Percentiles rank a stretch among this genome's conserved stretches.
These are phyloP conservation scores for Pimpla rufipes DNA, from an alignment of 2,888 invertebrate genomes.

Conservation along the genomic window DNA sequence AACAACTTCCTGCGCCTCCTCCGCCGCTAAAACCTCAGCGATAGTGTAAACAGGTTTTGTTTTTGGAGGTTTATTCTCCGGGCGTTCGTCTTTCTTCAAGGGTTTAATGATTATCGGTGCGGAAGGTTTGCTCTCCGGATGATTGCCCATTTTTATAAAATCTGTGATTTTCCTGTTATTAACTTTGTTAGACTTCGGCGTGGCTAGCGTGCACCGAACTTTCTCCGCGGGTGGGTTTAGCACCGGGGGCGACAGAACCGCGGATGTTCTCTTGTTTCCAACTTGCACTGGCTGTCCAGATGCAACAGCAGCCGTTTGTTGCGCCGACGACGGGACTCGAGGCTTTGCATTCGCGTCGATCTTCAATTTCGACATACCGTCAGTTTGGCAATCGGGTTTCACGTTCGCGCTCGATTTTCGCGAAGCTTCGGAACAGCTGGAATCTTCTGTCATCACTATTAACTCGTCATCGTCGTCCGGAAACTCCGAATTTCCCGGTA, in stretches of 20 bases:
- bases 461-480: conserved; percentile 29
- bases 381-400: background rate
- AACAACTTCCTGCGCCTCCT: conserved; percentile 49
- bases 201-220: conserved; percentile 69
- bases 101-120: conserved; percentile 73
- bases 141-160: conserved; percentile 57
- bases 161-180: conserved; percentile 73
- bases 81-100: conserved; percentile 59
- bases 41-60: conserved; percentile 76
- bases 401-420: background rate
- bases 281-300: background rate
- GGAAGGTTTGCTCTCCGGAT: too few relatives aligned
- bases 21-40: conserved; percentile 72
- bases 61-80: conserved; percentile 16
- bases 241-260: conserved; percentile 67
- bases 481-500: background rate
- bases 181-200: conserved; percentile 54
- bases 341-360: background rate
- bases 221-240: conserved; percentile 66
- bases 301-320: background rate
- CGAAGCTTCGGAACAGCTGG: background rate
- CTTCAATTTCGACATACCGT: conserved; percentile 1
- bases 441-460: background rate
- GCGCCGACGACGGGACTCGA: too few relatives aligned
- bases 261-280: conserved; percentile 63